These are phyloP conservation scores for Anoplolepis gracilipes DNA, from an alignment of 1,140 invertebrate species.

Conservation along the genomic window DNA sequence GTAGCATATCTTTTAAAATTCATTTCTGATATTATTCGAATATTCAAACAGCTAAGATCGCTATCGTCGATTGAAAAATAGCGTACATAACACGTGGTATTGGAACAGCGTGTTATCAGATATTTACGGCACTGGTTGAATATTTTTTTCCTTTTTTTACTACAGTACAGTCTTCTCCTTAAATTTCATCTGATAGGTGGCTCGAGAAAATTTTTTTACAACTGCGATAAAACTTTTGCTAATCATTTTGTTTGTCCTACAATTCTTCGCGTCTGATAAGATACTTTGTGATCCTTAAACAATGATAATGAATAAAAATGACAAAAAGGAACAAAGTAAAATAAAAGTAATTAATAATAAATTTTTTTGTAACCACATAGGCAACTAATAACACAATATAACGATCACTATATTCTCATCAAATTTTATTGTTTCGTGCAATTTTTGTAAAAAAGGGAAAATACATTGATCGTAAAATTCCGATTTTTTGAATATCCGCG, in stretches of 20 bases:
- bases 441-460: neutral
- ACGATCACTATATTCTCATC: neutral
- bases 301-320: neutral
- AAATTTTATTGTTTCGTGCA: neutral
- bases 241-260: no score
- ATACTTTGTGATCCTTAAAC: conserved; percentile 17
- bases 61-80: conserved; percentile 6
- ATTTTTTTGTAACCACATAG: neutral
- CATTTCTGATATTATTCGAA: neutral
- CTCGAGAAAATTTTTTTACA: conserved; percentile 27
- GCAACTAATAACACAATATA: neutral
- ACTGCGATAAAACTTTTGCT: neutral
- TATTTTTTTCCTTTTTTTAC: neutral
- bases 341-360: conserved; percentile 30
- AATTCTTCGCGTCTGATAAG: conserved; percentile 18
- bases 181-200: neutral
- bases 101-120: conserved; percentile 7
- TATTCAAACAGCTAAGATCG: neutral
- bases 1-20: conserved; percentile 22
- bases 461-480: neutral
- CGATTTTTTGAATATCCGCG: neutral
- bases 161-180: conserved; percentile 19
- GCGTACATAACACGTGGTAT: neutral
- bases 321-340: neutral
- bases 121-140: conserved; percentile 52